Conservation (phyloP, 2,888 invertebrate genomes). For the Caenorhabditis becei region DNA sequence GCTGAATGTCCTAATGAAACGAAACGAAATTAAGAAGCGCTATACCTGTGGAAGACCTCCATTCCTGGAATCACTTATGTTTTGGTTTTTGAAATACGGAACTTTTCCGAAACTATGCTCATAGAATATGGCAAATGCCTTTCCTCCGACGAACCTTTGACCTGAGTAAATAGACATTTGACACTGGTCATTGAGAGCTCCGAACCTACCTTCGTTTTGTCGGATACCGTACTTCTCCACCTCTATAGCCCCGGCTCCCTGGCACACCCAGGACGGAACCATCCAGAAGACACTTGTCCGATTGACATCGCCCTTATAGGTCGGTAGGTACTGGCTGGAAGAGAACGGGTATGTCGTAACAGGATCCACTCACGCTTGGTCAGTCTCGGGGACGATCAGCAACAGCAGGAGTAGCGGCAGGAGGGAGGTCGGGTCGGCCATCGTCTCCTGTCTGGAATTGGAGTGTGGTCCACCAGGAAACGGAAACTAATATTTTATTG, state of each 20-base stretch:
- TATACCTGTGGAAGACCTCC: constrained; percentile 74
- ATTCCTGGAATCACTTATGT: constrained; percentile 49
- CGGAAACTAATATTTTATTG: constrained; percentile 41
- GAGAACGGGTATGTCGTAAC: not conserved
- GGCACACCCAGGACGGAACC: constrained; percentile 55
- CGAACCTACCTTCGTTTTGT: constrained; percentile 43
- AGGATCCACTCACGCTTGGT: constrained; percentile 1
- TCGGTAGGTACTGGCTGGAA: constrained; percentile 23
- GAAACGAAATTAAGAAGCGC: not conserved
- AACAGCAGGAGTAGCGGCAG: not conserved
- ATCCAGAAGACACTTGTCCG: constrained; percentile 56
- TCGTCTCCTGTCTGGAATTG: not conserved
- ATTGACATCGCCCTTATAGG: constrained; percentile 15
- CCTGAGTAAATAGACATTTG: constrained; percentile 21
- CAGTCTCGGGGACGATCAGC: not conserved
- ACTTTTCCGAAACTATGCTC: constrained; percentile 64
- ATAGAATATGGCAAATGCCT: constrained; percentile 67
- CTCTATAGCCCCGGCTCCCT: constrained; percentile 21
- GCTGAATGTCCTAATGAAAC: constrained; percentile 7
- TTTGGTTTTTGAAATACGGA: constrained; percentile 61
- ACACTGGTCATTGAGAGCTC: not conserved
- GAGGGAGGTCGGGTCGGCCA: not conserved
- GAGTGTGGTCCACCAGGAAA: constrained; percentile 7
- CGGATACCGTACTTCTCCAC: constrained; percentile 48
- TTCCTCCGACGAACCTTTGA: constrained; percentile 54